Evolutionary conservation across 2,888 invertebrate species (phyloP).

Genomic region (Chydorus sphaericus): DNA sequence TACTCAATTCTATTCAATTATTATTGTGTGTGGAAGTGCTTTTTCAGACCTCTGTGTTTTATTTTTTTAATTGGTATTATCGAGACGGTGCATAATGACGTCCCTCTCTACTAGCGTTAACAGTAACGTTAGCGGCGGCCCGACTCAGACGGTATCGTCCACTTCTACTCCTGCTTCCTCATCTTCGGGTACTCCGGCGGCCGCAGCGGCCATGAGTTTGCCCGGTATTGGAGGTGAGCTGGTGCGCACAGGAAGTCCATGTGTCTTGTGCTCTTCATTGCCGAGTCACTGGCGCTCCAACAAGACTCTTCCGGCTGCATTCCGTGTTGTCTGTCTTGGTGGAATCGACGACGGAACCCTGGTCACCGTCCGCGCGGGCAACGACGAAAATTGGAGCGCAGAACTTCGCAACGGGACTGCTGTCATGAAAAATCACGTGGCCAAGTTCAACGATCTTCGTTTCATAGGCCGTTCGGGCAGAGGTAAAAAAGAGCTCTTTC

Average conservation of each 20-base stretch:
- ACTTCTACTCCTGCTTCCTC: too few species aligned
- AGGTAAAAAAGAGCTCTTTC: slow-evolving; percentile 46
- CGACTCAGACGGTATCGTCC: too few species aligned
- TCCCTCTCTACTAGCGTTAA: too few species aligned
- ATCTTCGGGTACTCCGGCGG: neutral
- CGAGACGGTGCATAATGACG: too few species aligned
- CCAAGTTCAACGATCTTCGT: slow-evolving; percentile 95
- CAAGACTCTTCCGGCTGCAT: slow-evolving; percentile 88
- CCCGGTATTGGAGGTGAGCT: slow-evolving; percentile 39
- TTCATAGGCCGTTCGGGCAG: slow-evolving; percentile 97
- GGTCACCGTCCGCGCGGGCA: slow-evolving; percentile 90
- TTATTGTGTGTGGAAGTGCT: too few species aligned
- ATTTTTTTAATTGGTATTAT: too few species aligned
- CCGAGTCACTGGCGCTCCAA: slow-evolving; percentile 95
- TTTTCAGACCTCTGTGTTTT: too few species aligned
- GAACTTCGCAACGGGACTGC: slow-evolving; percentile 89
- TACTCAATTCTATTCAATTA: too few species aligned
- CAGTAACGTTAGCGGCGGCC: too few species aligned
- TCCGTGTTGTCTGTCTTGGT: slow-evolving; percentile 79
- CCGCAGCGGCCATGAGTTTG: neutral
- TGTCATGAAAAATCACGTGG: slow-evolving; percentile 95
- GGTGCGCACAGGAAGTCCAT: slow-evolving; percentile 85
- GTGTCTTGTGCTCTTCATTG: slow-evolving; percentile 79
- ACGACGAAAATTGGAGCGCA: slow-evolving; percentile 95
- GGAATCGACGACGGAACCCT: slow-evolving; percentile 91